Evolutionary conservation across 2,888 invertebrate species (phyloP), one percentile per base, ranked within the genome.

Genomic region (Acronicta alni): DNA sequence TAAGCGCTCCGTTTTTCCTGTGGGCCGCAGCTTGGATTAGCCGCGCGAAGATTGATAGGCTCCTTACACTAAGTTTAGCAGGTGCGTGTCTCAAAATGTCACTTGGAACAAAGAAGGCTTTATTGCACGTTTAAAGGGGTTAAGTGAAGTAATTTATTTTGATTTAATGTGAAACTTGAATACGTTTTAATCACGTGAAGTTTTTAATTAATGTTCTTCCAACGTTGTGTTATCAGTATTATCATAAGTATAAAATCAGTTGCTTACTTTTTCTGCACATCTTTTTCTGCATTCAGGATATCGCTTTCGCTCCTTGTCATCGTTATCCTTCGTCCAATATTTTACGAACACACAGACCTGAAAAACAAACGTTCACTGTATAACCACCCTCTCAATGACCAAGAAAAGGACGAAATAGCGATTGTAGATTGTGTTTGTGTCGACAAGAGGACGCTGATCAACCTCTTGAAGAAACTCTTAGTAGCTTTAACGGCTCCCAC

Each of bases 21-120:
- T 71, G 76, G 75, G 77, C 80, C 75, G 42, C 57, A 65, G 80
- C 79, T 85, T 77, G 84, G 87, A 87, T 88, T 86, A 87, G 82
- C 72, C 79, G 72, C 73, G 72, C 68, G 67, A 80, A 85, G 88
- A 90, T 90, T 89, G 89, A 89, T 88, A 70, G 72, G 73, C 73
- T 74, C 66, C 73, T 76, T 74, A 70, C 47, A 67, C 63, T 60
- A 73, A 75, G 65, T 74, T 75, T 70, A 77, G 76, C 82, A 84
- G 82, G 82, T 82, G 77, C 68, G 75, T 73, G 68, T 62, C 52
- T 67, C 62, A 68, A 15, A 16, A 52, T 72, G 75, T 72, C 80
- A 68, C 73, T 62, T 63, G n/a, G 41, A 59, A 69, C 57, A 56
- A 35, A 47, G 16, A 61, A 52, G 43, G 47, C 65, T 77, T 68